A percentile compares a stretch with the other conserved stretches of the same genome.
Conservation (phyloP, 2,888 invertebrate genomes). For the Leptopterna dolabrata region DNA sequence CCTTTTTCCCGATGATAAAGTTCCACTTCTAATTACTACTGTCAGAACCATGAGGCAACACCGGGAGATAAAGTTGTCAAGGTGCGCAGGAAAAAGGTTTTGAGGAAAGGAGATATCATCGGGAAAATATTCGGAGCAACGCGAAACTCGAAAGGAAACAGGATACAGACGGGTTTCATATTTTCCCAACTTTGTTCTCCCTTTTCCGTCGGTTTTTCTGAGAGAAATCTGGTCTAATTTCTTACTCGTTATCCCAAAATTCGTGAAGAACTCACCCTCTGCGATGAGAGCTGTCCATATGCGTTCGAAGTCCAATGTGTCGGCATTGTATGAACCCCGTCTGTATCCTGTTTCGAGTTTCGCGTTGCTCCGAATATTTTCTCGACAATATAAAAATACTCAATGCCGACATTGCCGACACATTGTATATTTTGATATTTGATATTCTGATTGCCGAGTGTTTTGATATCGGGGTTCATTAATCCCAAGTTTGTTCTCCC, state of each 20-base stretch:
- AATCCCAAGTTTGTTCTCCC: background rate
- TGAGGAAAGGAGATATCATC: background rate
- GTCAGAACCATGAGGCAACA: constrained; percentile 23
- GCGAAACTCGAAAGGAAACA: background rate
- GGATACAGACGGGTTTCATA: background rate
- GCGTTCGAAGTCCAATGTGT: no score
- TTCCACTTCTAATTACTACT: constrained; percentile 42
- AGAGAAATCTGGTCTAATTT: no score
- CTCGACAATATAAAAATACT: background rate
- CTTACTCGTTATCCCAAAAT: no score
- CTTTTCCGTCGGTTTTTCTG: no score
- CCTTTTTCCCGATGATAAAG: constrained; percentile 14
- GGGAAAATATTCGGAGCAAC: background rate
- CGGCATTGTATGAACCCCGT: background rate
- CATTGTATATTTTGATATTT: no score
- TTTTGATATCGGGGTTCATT: background rate
- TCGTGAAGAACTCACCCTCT: no score
- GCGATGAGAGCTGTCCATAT: no score
- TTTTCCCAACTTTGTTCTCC: background rate
- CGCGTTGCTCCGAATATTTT: background rate
- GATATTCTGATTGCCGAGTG: no score
- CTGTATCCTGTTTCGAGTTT: background rate
- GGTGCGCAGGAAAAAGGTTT: background rate
- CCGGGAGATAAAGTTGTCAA: constrained; percentile 32
- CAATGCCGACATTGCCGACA: no score